Evolutionary conservation across 1,140 invertebrate species (phyloP), one percentile per base, ranked within the genome.

Genomic region (Sitophilus oryzae): DNA sequence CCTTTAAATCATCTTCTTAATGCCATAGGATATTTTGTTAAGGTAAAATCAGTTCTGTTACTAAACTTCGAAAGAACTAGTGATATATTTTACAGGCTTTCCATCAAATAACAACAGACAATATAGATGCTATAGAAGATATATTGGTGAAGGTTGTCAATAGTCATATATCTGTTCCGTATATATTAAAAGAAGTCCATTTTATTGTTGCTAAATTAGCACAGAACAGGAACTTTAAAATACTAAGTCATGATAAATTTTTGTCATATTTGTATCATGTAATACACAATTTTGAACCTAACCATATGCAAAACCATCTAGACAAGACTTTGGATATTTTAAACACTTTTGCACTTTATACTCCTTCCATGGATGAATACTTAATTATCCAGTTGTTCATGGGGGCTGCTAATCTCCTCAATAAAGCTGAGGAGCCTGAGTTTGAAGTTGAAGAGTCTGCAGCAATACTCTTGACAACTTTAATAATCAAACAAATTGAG

Each of bases 271-370:
- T 54, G 11, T 10, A 30, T 0, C 30, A 53, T 15, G 18, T 23
- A 9, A 15, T 53, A 8, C n/a, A 54, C 16, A 11, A 20, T 16
- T 16, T 30, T 0, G 36, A 47, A 14, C 52, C 44, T 2, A 35
- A 22, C 5, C 11, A 41, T 4, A 36, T 37, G 46, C 35, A 19
- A 42, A 9, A 34, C 22, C 15, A 49, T 15, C 5, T 44, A 16
- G 54, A 50, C 14, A 50, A 48, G 14, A 30, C 54, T 18, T 34
- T 56, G 15, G 54, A 56, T 15, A 22, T 56, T 36, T 14, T 56
- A 22, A 50, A 45, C 10, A 56, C 41, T 4, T 22, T 44, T 44
- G 15, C 20, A 18, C 10, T 56, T 6, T 45, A 56, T 34, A 18
- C 40, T n/a, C 19, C 46, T 8, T 23, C 34, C 5, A n/a, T 44